phyloP scores from a whole-genome alignment of 2,797 vertebrate genomes.

The Rhynchonycteris naso region DNA sequence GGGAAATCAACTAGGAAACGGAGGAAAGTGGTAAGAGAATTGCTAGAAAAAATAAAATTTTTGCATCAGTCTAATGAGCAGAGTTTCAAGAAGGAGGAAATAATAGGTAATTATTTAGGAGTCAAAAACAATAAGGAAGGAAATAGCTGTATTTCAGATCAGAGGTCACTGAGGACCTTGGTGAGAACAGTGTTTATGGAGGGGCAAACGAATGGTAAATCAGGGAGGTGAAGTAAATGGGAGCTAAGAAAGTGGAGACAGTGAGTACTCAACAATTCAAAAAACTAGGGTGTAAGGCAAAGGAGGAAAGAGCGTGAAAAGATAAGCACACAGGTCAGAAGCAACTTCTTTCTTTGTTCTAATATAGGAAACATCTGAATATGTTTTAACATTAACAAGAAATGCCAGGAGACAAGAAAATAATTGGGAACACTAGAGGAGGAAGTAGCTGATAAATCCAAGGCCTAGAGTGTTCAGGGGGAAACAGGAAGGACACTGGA shows the following conservation, averaged over 20 bases:
- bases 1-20: background rate
- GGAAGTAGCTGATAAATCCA: background rate
- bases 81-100: background rate
- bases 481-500: background rate
- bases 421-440: background rate
- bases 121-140: background rate
- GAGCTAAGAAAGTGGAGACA: background rate
- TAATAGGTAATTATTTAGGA: background rate
- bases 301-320: background rate
- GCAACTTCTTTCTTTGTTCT: background rate
- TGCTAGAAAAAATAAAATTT: background rate
- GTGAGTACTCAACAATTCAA: background rate
- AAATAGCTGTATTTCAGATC: background rate
- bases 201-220: background rate
- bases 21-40: background rate
- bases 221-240: background rate
- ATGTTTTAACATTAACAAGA: background rate
- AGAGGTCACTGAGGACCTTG: background rate
- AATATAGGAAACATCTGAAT: background rate
- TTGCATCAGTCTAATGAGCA: background rate
- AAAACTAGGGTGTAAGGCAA: background rate
- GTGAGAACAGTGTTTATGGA: background rate
- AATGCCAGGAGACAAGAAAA: background rate
- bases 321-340: background rate
- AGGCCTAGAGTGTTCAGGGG: background rate